Evolutionary conservation across 2,888 invertebrate genomes (phyloP).

Genomic region (Aromia moschata): DNA sequence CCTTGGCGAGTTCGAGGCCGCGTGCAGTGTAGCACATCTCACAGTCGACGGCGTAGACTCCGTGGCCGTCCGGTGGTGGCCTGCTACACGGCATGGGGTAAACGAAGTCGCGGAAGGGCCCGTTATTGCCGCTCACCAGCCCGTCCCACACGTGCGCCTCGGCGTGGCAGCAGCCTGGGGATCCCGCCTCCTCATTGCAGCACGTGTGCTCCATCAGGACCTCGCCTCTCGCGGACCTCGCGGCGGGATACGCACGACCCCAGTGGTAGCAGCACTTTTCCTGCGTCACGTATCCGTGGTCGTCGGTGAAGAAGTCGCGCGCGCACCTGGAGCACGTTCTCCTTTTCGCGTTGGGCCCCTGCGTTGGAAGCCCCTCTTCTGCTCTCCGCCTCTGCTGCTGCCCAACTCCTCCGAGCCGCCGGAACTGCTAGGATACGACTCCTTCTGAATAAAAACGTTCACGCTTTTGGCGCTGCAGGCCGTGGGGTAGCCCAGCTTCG

Average conservation of each 20-base stretch:
- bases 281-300: constrained; percentile 70
- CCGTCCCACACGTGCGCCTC: constrained; percentile 81
- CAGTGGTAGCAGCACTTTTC: constrained; percentile 89
- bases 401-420: constrained; percentile 66
- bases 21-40: constrained; percentile 95
- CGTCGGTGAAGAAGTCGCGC: constrained; percentile 40
- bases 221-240: constrained; percentile 31
- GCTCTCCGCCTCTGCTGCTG: too few species aligned
- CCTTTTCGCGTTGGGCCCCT: not conserved
- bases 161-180: constrained; percentile 73
- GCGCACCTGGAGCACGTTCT: constrained; percentile 42
- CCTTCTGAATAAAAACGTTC: too few species aligned
- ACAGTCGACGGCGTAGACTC: constrained; percentile 89
- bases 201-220: constrained; percentile 69
- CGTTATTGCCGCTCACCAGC: constrained; percentile 72
- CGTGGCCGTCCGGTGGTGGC: constrained; percentile 68
- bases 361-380: too few species aligned
- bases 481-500: constrained; percentile 77
- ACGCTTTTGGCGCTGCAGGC: too few species aligned
- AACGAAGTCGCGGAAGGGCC: constrained; percentile 66
- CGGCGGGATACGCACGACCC: constrained; percentile 86
- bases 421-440: constrained; percentile 63
- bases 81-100: constrained; percentile 57
- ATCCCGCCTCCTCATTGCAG: constrained; percentile 66
- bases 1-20: constrained; percentile 87